These are phyloP conservation scores for Copsychus sechellarum DNA, from an alignment of 2,113 vertebrate species.

Conservation along the genomic window DNA sequence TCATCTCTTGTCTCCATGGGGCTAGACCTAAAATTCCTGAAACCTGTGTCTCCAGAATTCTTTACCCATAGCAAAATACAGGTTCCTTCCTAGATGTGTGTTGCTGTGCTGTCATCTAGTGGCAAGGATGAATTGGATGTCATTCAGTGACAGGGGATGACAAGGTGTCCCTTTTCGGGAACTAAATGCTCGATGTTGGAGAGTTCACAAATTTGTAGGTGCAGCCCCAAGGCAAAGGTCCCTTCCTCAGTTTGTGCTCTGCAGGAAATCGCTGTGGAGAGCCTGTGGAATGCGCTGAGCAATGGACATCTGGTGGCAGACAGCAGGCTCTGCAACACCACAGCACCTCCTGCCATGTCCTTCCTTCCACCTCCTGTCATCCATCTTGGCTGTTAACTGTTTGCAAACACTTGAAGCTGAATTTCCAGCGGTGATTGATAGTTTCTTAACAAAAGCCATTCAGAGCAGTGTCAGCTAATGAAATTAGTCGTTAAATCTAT, in stretches of 20 bases:
- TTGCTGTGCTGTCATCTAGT: conserved; percentile 76
- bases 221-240: not conserved
- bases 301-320: not conserved
- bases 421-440: conserved; percentile 57
- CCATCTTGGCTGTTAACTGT: not conserved
- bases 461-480: conserved; percentile 43
- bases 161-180: not conserved
- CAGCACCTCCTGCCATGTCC: not conserved
- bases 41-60: not conserved
- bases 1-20: not conserved
- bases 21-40: not conserved
- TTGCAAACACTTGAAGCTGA: conserved; percentile 33
- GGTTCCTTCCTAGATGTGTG: conserved; percentile 45
- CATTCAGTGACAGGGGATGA: not conserved
- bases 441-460: conserved; percentile 33
- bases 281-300: not conserved
- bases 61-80: conserved; percentile 44
- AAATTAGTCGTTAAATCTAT: conserved; percentile 61
- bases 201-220: not conserved
- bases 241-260: not conserved
- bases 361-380: not conserved
- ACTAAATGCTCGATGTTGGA: rapidly evolving
- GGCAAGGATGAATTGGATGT: conserved; percentile 72
- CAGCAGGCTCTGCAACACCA: not conserved
- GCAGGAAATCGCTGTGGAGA: not conserved